Evolutionary conservation across 2,888 invertebrate species (phyloP).

Genomic region (Zhuqinia jingwanae): DNA sequence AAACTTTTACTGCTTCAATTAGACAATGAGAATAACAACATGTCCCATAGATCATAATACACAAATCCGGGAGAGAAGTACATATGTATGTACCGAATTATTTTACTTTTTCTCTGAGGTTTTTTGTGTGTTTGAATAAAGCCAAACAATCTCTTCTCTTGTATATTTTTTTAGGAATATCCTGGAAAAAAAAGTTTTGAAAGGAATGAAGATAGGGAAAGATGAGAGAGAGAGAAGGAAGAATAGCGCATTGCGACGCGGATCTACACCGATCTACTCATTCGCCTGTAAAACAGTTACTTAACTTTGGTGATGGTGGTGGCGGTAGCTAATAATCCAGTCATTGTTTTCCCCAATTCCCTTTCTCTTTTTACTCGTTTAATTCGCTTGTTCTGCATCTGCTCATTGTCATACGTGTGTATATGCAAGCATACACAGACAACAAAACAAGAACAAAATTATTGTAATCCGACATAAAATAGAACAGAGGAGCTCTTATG

Average conservation of each 20-base stretch:
- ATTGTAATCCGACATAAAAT: neutral
- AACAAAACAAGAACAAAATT: neutral
- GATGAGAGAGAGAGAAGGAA: too few relatives aligned
- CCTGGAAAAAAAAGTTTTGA: constrained; percentile 1
- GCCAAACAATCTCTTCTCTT: constrained; percentile 8
- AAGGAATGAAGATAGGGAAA: too few relatives aligned
- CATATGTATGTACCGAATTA: constrained; percentile 9
- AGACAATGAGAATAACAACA: constrained; percentile 25
- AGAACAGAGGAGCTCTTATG: too few relatives aligned
- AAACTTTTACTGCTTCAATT: constrained; percentile 23
- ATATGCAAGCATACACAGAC: too few relatives aligned
- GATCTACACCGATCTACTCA: too few relatives aligned
- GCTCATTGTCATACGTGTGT: neutral
- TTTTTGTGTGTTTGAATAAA: constrained; percentile 13
- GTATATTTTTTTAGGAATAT: neutral
- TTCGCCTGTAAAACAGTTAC: neutral
- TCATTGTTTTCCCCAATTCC: constrained; percentile 40
- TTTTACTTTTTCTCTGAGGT: constrained; percentile 9
- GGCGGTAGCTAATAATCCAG: constrained; percentile 7
- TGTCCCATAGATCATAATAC: constrained; percentile 37
- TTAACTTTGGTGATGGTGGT: neutral
- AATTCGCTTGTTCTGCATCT: constrained; percentile 7
- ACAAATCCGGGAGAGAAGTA: neutral
- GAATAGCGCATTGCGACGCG: constrained; percentile 36
- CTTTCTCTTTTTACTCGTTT: neutral